These are phyloP conservation scores for Carettochelys insculpta DNA, from an alignment of 2,113 vertebrate species.

Conservation along the genomic window DNA sequence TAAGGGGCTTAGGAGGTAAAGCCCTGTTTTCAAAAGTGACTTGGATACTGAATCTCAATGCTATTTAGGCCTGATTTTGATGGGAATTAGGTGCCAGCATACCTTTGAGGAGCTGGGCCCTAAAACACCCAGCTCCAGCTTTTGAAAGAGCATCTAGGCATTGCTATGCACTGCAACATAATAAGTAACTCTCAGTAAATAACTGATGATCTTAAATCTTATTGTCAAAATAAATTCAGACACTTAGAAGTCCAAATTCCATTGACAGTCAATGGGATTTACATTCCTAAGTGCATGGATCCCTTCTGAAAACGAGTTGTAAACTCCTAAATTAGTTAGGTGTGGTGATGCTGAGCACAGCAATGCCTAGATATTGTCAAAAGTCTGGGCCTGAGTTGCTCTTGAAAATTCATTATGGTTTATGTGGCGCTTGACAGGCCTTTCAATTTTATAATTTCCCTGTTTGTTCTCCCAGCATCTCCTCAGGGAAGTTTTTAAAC, in stretches of 20 bases:
- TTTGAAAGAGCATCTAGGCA: background rate
- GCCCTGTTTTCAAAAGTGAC: background rate
- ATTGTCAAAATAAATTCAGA: background rate
- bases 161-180: background rate
- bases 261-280: background rate
- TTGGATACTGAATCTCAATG: background rate
- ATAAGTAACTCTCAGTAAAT: too few species aligned
- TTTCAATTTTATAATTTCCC: background rate
- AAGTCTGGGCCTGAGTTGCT: background rate
- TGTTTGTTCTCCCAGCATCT: background rate
- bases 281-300: background rate
- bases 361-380: background rate
- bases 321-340: background rate
- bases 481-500: background rate
- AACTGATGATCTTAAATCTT: background rate
- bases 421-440: background rate
- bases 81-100: background rate
- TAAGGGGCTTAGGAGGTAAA: too few species aligned
- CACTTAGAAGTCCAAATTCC: background rate
- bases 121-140: background rate
- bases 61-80: background rate
- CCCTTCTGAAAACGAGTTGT: background rate
- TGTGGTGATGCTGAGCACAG: background rate
- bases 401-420: background rate
- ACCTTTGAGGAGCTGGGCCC: background rate